Evolutionary conservation across 2,113 vertebrate genomes (phyloP), one percentile per base, ranked within the genome.

Genomic region (Alligator mississippiensis): DNA sequence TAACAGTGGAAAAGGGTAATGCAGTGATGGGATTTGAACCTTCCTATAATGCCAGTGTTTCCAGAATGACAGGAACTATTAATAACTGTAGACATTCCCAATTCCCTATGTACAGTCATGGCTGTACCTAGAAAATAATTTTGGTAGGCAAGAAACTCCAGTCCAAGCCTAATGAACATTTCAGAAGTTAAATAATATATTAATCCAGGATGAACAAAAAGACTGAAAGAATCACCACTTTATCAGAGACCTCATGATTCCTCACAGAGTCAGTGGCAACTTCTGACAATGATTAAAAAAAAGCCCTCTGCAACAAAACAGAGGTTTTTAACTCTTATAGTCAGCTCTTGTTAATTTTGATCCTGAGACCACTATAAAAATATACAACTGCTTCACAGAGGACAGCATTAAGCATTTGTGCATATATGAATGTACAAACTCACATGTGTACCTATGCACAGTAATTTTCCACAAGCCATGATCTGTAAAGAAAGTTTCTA

Each of bases 391-490:
- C 92, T 19, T 93, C 76, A 74, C 57, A 85, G 74, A 74, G 77
- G 86, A 92, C 85, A 81, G 80, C 60, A 54, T 30, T 11, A 58
- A 74, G 79, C 60, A 28, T 6, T 2, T 1, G 38, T 58, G 82
- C 90, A 22, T 63, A 28, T 64, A 64, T 7, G 63, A 70, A 64
- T 97, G 60, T 87, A 47, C 47, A 47, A 47, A 47, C 47, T 94
- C 84, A 47, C 60, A 68, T 83, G 76, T 75, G 80, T 83, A 68
- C 57, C 77, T 77, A 88, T 85, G 57, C 90, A 54, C 22, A 60
- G 82, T 68, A 93, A 92, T 87, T 81, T 83, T 93, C 86, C 92
- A 93, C 82, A 90, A 93, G 63, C 91, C 79, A 74, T 74, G 88
- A 93, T 93, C 91, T 90, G 92, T 82, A 93, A 90, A 87, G 90